These are phyloP conservation scores for Drosophila leonis DNA, from an alignment of 2,888 invertebrate genomes.

Conservation along the genomic window DNA sequence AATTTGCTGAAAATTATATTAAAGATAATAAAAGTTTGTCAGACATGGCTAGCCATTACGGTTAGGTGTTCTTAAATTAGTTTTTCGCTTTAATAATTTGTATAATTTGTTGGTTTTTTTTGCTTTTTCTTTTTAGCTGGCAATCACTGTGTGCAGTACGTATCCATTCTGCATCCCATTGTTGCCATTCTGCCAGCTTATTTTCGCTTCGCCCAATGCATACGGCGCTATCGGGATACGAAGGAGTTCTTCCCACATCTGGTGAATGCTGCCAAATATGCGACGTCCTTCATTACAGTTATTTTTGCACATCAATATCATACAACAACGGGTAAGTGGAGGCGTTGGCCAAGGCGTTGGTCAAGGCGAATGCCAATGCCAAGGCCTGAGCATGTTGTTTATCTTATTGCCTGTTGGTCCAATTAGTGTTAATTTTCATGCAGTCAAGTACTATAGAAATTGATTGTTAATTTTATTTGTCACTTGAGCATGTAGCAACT, in stretches of 20 bases:
- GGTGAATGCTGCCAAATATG: conserved; percentile 95
- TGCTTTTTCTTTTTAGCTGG: conserved; percentile 83
- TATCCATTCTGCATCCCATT: conserved; percentile 87
- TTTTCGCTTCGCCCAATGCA: conserved; percentile 94
- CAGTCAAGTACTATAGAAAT: conserved; percentile 36
- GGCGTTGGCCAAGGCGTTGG: not conserved
- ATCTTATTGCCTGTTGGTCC: conserved; percentile 37
- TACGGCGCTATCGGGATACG: conserved; percentile 92
- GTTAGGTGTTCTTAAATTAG: not conserved
- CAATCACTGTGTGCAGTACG: conserved; percentile 86
- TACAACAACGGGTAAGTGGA: conserved; percentile 82
- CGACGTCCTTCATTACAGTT: conserved; percentile 94
- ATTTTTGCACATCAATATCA: conserved; percentile 88
- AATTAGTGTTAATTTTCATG: conserved; percentile 58
- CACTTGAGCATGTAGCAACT: conserved; percentile 12
- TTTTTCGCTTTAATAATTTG: not conserved
- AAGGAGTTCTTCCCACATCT: conserved; percentile 92
- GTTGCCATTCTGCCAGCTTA: conserved; percentile 93
- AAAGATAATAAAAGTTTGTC: not conserved
- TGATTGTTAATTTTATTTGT: conserved; percentile 58
- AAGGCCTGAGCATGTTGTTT: conserved; percentile 44
- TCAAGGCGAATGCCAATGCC: conserved; percentile 7
- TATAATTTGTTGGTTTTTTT: not conserved
- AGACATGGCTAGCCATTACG: not conserved
- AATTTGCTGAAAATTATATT: not conserved